phyloP scores from a whole-genome alignment of 2,113 vertebrate genomes.

The Elephantulus edwardii region DNA sequence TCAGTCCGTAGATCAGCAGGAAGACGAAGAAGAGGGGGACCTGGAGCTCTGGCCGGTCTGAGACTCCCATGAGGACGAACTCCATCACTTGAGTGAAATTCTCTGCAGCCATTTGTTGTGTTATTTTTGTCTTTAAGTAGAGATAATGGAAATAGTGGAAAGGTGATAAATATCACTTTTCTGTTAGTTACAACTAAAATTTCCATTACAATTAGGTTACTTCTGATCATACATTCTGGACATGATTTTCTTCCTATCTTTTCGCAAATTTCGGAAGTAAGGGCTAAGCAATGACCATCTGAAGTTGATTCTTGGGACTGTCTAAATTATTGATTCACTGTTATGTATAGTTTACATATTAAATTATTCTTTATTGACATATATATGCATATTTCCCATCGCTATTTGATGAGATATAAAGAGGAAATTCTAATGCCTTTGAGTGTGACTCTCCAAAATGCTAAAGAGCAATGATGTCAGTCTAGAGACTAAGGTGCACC shows the following conservation, averaged over 20 bases:
- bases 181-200: neutral
- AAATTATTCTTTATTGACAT: neutral
- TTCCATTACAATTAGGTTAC: neutral
- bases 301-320: neutral
- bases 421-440: too few species aligned
- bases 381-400: neutral
- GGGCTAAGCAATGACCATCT: accelerated
- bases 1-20: neutral
- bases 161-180: neutral
- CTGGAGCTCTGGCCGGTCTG: neutral
- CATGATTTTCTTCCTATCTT: neutral
- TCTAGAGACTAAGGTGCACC: too few species aligned
- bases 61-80: neutral
- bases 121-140: neutral
- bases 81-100: neutral
- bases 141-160: neutral
- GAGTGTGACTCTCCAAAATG: too few species aligned
- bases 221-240: neutral
- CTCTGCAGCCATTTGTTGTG: neutral
- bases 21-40: neutral
- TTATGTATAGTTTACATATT: neutral
- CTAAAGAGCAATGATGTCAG: too few species aligned
- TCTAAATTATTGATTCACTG: neutral
- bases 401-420: neutral
- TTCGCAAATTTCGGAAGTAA: neutral